Percentiles rank a stretch among this genome's conserved stretches.
These are phyloP conservation scores for Bombus turneri DNA, from an alignment of 1,140 invertebrate genomes.

Conservation along the genomic window DNA sequence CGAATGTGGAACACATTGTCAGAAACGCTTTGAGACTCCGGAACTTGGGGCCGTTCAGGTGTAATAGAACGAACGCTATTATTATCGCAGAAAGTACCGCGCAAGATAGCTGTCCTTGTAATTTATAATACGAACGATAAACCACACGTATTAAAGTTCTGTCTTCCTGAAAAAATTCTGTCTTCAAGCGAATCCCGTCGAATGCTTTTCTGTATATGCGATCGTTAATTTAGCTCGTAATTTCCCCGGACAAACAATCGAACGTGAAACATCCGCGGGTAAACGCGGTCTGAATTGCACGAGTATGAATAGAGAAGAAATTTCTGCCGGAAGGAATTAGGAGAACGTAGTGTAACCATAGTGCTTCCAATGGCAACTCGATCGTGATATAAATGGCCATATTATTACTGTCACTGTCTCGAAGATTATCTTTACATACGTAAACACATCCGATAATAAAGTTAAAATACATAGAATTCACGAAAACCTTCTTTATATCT, in stretches of 20 bases:
- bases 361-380: conserved; percentile 61
- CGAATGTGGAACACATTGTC: not conserved
- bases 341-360: conserved; percentile 9
- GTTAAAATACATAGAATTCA: conserved; percentile 28
- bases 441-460: conserved; percentile 54
- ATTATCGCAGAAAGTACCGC: conserved; percentile 56
- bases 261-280: not conserved
- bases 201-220: conserved; percentile 55
- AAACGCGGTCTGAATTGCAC: not conserved
- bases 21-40: conserved; percentile 65
- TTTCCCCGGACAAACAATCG: conserved; percentile 41
- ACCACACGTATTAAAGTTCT: conserved; percentile 67
- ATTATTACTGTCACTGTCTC: conserved; percentile 57
- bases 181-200: conserved; percentile 66
- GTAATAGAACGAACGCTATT: conserved; percentile 61
- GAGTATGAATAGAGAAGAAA: conserved; percentile 6
- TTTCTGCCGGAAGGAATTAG: conserved; percentile 24
- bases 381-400: conserved; percentile 67
- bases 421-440: conserved; percentile 16
- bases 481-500: not conserved
- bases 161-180: conserved; percentile 66
- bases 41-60: conserved; percentile 47
- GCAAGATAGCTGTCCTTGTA: conserved; percentile 69
- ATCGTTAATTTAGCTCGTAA: conserved; percentile 57
- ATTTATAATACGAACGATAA: conserved; percentile 70